Percentiles rank a stretch among this genome's conserved stretches.
phyloP scores from a whole-genome alignment of 2,888 invertebrate genomes.

The Malthinus flaveolus region DNA sequence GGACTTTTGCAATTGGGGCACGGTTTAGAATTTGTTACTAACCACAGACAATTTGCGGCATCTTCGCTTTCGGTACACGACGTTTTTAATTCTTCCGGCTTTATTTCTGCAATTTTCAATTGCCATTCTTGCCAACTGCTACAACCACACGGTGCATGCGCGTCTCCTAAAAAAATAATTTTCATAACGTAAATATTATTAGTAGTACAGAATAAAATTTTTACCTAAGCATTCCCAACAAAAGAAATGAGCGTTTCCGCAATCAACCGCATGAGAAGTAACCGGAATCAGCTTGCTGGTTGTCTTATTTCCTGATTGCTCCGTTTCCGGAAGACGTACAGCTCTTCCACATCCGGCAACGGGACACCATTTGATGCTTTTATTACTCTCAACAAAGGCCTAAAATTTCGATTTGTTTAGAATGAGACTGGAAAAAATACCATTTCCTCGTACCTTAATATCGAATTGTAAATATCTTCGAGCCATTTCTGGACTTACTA shows the following conservation, averaged over 20 bases:
- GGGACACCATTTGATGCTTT: slow-evolving; percentile 72
- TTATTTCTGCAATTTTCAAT: slow-evolving; percentile 64
- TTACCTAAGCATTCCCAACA: slow-evolving; percentile 64
- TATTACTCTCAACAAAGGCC: slow-evolving; percentile 73
- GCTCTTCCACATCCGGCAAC: slow-evolving; percentile 68
- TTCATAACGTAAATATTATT: not conserved
- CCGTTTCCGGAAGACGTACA: slow-evolving; percentile 64
- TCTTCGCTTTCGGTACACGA: slow-evolving; percentile 61
- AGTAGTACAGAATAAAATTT: not conserved
- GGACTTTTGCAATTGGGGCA: slow-evolving; percentile 73
- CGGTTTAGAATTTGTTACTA: slow-evolving; percentile 70
- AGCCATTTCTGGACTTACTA: slow-evolving; percentile 69
- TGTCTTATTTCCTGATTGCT: slow-evolving; percentile 47
- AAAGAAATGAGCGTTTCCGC: slow-evolving; percentile 71
- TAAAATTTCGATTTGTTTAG: slow-evolving; percentile 37
- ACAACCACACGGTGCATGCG: slow-evolving; percentile 70
- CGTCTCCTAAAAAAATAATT: slow-evolving; percentile 53
- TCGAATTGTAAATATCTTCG: slow-evolving; percentile 69
- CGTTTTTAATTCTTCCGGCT: slow-evolving; percentile 63
- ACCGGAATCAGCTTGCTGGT: slow-evolving; percentile 45
- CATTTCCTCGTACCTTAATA: slow-evolving; percentile 59
- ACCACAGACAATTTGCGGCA: slow-evolving; percentile 68
- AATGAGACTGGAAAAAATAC: too few species aligned
- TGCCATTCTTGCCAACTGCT: slow-evolving; percentile 63
- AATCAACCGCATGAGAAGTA: slow-evolving; percentile 64